phyloP scores from a whole-genome alignment of 2,888 invertebrate genomes.

The Ennomos quercinarius region DNA sequence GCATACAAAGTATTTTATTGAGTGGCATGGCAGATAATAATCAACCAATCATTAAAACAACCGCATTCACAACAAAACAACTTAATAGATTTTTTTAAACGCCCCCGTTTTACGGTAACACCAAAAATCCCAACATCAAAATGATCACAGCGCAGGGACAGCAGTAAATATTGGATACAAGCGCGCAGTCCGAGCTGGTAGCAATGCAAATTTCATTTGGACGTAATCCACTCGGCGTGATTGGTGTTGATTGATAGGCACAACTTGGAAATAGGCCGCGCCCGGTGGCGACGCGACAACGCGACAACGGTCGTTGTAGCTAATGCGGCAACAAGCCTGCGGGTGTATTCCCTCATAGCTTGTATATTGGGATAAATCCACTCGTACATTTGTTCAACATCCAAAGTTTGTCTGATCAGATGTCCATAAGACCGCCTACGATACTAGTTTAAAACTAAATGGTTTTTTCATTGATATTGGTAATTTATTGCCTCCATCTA shows the following conservation, averaged over 20 bases:
- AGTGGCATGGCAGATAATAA: no score
- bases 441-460: no score
- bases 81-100: no score
- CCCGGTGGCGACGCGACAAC: constrained; percentile 50
- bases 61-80: no score
- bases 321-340: constrained; percentile 48
- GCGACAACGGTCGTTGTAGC: constrained; percentile 46
- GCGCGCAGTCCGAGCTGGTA: constrained; percentile 59
- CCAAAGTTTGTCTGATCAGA: no score
- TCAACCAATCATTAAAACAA: background rate
- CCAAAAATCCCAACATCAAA: constrained; percentile 17
- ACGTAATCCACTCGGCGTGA: constrained; percentile 89
- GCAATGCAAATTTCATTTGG: constrained; percentile 90
- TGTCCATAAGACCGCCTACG: no score
- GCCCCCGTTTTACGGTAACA: background rate
- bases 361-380: no score
- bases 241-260: constrained; percentile 90
- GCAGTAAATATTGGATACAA: constrained; percentile 68
- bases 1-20: no score
- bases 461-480: no score
- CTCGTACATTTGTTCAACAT: no score
- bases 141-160: constrained; percentile 37
- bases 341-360: constrained; percentile 4
- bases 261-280: constrained; percentile 87
- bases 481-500: no score